phyloP scores from a whole-genome alignment of 2,797 vertebrate genomes.

The Petrocephalus sullivani region DNA sequence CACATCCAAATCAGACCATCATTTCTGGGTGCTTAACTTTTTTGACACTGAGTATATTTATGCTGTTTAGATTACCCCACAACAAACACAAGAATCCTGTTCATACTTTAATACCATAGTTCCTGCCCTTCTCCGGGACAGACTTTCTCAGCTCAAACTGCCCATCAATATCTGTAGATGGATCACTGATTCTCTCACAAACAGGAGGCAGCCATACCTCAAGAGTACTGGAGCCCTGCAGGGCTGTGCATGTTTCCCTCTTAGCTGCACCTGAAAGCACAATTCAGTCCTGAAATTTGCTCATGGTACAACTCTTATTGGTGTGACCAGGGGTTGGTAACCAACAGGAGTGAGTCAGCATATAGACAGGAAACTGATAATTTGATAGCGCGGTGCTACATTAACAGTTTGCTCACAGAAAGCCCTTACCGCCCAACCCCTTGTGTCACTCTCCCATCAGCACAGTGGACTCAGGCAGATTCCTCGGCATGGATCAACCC shows the following conservation, averaged over 20 bases:
- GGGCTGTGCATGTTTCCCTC: neutral
- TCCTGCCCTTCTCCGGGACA: neutral
- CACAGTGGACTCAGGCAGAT: neutral
- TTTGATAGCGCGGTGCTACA: neutral
- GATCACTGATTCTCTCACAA: neutral
- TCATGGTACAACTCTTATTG: neutral
- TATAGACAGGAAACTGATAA: neutral
- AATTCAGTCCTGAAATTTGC: neutral
- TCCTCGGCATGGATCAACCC: neutral
- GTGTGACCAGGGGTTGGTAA: no score
- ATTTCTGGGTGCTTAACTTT: no score
- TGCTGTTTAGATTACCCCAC: neutral
- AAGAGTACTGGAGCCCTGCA: neutral
- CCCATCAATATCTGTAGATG: neutral
- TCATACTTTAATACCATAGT: neutral
- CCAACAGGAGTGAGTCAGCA: neutral
- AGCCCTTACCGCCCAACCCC: no score
- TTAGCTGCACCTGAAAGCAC: neutral
- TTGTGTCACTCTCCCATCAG: neutral
- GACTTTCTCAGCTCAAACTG: neutral
- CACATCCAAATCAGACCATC: no score
- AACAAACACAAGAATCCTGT: neutral
- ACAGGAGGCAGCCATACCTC: neutral
- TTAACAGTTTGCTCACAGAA: no score
- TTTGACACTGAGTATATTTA: no score